Conservation (phyloP, 2,888 invertebrate genomes). For the Phrixothrix hirtus region DNA sequence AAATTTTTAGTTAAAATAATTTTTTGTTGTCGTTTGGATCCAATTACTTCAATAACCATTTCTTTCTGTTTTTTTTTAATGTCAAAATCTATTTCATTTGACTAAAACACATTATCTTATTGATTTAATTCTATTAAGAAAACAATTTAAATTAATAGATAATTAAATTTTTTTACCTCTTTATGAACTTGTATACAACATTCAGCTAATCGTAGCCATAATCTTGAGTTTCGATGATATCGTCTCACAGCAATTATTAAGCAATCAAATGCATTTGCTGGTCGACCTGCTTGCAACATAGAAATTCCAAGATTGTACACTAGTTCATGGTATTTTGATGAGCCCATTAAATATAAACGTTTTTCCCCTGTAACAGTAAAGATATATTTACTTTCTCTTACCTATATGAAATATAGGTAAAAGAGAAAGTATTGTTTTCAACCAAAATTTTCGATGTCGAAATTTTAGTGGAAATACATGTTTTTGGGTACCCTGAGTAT, state of each 20-base stretch:
- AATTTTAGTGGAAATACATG: no score
- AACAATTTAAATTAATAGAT: not conserved
- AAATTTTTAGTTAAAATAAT: constrained; percentile 63
- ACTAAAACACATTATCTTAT: constrained; percentile 54
- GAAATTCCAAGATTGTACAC: constrained; percentile 85
- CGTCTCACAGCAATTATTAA: constrained; percentile 83
- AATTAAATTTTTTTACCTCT: constrained; percentile 53
- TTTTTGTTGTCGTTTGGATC: constrained; percentile 64
- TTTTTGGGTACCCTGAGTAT: no score
- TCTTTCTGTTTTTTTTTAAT: constrained; percentile 62
- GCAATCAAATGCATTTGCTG: constrained; percentile 87
- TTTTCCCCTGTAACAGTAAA: constrained; percentile 47
- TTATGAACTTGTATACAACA: constrained; percentile 77
- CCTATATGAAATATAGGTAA: no score
- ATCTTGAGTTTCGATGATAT: constrained; percentile 83
- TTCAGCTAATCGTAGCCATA: constrained; percentile 93
- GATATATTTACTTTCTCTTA: not conserved
- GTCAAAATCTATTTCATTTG: constrained; percentile 66
- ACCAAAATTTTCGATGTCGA: no score
- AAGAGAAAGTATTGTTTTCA: no score
- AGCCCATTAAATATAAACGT: constrained; percentile 66
- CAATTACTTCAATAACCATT: constrained; percentile 63
- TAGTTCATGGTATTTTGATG: constrained; percentile 66
- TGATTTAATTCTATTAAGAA: not conserved
- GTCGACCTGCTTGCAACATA: constrained; percentile 78